Evolutionary conservation across 2,888 invertebrate species (phyloP).

Genomic region (Cylloceria caligata): DNA sequence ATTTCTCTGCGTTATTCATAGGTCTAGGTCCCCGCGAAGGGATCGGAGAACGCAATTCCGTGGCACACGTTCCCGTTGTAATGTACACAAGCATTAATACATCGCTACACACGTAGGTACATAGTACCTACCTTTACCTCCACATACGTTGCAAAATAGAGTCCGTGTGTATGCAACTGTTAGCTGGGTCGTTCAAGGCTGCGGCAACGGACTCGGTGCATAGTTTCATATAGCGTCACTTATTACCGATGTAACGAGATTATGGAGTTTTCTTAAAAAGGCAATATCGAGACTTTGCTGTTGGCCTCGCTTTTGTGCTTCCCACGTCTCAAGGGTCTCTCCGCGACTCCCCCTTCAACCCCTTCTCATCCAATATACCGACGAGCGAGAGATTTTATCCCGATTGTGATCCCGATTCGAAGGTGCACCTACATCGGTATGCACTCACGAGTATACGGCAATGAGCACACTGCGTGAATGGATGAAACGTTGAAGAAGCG

Average conservation of each 20-base stretch:
- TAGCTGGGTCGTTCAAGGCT: slow-evolving; percentile 69
- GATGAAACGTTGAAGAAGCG: slow-evolving; percentile 61
- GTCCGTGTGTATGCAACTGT: slow-evolving; percentile 34
- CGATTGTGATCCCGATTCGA: slow-evolving; percentile 68
- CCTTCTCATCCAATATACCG: slow-evolving; percentile 28
- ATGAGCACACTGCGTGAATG: not conserved
- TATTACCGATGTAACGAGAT: slow-evolving; percentile 72
- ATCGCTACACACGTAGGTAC: slow-evolving; percentile 20
- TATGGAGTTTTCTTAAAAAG: slow-evolving; percentile 71
- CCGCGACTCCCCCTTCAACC: slow-evolving; percentile 8
- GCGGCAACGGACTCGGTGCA: slow-evolving; percentile 46
- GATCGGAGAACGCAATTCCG: slow-evolving; percentile 67
- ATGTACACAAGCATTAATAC: slow-evolving; percentile 25
- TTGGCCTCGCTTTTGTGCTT: slow-evolving; percentile 70
- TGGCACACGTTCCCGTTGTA: slow-evolving; percentile 44
- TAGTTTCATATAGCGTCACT: slow-evolving; percentile 67
- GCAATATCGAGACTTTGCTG: slow-evolving; percentile 63
- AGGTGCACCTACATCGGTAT: slow-evolving; percentile 60
- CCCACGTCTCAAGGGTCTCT: slow-evolving; percentile 76
- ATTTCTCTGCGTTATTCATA: slow-evolving; percentile 68
- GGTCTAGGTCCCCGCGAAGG: slow-evolving; percentile 62
- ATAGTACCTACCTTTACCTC: slow-evolving; percentile 20
- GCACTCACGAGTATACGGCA: not conserved
- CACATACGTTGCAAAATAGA: slow-evolving; percentile 50
- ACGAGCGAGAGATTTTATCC: slow-evolving; percentile 69